A percentile compares a stretch with the other conserved stretches of the same genome.
Conservation (phyloP, 1,140 invertebrate genomes). For the Mesaphorura yosii region DNA sequence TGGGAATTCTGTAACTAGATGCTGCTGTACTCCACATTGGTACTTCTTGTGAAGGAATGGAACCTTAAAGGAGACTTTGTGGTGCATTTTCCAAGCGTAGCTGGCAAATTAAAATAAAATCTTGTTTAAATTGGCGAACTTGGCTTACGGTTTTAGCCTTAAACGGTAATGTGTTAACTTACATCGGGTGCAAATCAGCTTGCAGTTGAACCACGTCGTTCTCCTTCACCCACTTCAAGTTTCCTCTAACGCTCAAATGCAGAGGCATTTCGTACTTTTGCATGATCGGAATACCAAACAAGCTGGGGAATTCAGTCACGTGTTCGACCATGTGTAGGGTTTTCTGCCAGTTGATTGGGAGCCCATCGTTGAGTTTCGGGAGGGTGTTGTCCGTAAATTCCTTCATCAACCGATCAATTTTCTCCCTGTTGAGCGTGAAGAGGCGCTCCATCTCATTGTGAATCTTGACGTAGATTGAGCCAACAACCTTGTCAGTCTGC, state of each 20-base stretch:
- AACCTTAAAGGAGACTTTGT: constrained; percentile 24
- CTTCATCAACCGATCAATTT: constrained; percentile 4
- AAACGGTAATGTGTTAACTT: background rate
- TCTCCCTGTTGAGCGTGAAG: constrained; percentile 5
- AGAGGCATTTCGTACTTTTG: constrained; percentile 19
- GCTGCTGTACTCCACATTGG: constrained; percentile 24
- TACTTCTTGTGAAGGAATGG: constrained; percentile 25
- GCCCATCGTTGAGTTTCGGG: constrained; percentile 9
- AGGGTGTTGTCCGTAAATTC: background rate
- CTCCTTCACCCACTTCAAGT: constrained; percentile 13
- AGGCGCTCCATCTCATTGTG: constrained; percentile 27
- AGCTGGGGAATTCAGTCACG: constrained; percentile 20
- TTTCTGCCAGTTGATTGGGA: constrained; percentile 26
- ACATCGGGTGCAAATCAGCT: constrained; percentile 20
- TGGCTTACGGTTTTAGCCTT: background rate
- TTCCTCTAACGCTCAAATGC: constrained; percentile 26
- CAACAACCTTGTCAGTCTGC: constrained; percentile 10
- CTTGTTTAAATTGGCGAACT: background rate
- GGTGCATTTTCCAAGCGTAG: constrained; percentile 24
- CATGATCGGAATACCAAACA: constrained; percentile 22
- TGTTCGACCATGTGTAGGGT: constrained; percentile 17
- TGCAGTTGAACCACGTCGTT: constrained; percentile 14
- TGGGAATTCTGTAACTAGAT: constrained; percentile 22
- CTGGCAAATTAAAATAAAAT: too few species aligned
- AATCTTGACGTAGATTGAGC: constrained; percentile 19